Base-by-base conservation (phyloP, 1,140 invertebrate species). In the Gerris buenoi region DNA sequence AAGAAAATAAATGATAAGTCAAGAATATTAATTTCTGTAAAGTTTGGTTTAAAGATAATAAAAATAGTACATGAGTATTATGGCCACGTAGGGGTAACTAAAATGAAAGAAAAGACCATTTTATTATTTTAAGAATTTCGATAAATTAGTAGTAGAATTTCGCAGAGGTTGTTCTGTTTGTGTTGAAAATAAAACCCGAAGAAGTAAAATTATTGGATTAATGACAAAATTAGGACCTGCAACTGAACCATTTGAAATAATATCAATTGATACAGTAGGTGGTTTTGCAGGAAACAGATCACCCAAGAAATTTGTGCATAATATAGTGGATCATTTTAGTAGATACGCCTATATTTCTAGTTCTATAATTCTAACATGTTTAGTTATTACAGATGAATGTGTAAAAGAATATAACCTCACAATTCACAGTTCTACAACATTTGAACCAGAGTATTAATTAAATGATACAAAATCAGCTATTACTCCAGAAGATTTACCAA, bases 171-270 rank as follows among this genome's bases (percentile, higher is more conserved):
- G 72, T 74, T 73, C 68, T 72, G 77, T 64, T 1, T 70, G 60
- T 74, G 76, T 68, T 67, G 74, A 63, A 71, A 78, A 71, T 68
- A 77, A 68, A 77, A 74, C 65, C 70, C 76, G 66, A 72, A 67
- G 3, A 67, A 27, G 58, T 27, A 61, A 25, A 67, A 70, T 26
- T 73, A 73, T 27, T 69, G 75, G 25, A 67, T 65, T 62, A 67
- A 73, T 65, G 46, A 74, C 56, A 15, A 69, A 76, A 15, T 70
- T 77, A 67, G 75, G 74, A 67, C 75, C 71, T 74, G 67, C 71
- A 68, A 67, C 70, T 74, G 25, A 74, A 72, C 69, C 76, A 70
- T 73, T 75, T 74, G 70, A 75, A 72, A 33, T 77, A 69, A 70
- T 76, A 18, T 72, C 70, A 27, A 70, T 74, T 59, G 72, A 73